Conservation (phyloP, 2,888 invertebrate genomes). For the Oligia fasciuncula region DNA sequence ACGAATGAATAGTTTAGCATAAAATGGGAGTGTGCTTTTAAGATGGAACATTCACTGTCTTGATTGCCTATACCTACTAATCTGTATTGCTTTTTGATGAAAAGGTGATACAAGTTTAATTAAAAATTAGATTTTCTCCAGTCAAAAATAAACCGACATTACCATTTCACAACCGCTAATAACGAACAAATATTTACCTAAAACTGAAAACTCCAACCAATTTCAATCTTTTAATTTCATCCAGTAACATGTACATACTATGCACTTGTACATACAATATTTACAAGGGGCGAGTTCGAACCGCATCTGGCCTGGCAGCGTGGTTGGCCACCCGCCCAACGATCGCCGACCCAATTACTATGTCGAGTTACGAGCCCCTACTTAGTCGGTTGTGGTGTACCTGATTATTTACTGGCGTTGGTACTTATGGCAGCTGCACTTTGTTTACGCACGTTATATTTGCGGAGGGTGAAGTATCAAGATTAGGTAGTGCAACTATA, state of each 20-base stretch:
- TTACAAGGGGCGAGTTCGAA: conserved; percentile 48
- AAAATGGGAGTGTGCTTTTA: neutral
- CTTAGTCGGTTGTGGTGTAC: conserved; percentile 53
- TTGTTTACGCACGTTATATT: conserved; percentile 49
- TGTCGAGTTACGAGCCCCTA: conserved; percentile 58
- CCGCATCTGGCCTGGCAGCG: conserved; percentile 56
- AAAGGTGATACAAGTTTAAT: too few species aligned
- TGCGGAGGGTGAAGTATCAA: conserved; percentile 33
- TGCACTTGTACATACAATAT: conserved; percentile 54
- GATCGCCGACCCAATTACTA: conserved; percentile 68
- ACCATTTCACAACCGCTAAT: neutral
- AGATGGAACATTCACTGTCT: neutral
- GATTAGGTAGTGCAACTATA: conserved; percentile 16
- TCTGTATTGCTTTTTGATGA: too few species aligned
- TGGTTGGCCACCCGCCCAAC: conserved; percentile 71
- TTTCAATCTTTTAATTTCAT: conserved; percentile 28
- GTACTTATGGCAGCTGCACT: conserved; percentile 26
- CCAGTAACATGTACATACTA: conserved; percentile 6
- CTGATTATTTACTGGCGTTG: conserved; percentile 56
- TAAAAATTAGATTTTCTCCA: neutral
- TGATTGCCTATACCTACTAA: too few species aligned
- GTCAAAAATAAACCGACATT: neutral
- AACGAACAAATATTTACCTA: neutral
- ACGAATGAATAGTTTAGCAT: neutral
- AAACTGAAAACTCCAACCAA: neutral